A percentile compares a stretch with the other conserved stretches of the same genome.
Conservation (phyloP, 1,140 invertebrate genomes). For the Hylaeus volcanicus region DNA sequence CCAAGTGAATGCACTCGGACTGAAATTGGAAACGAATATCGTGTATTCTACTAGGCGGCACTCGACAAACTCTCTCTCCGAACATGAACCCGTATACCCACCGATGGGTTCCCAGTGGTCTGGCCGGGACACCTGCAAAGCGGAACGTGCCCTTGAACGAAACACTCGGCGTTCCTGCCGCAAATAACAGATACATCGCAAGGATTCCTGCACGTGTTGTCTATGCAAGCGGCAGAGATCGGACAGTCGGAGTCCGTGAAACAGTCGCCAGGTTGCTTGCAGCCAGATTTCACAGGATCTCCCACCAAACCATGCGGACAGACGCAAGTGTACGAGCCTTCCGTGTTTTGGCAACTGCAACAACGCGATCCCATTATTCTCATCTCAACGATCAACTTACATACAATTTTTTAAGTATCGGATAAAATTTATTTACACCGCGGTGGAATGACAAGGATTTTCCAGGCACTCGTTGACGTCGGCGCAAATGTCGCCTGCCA, state of each 20-base stretch:
- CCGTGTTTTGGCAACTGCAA: constrained; percentile 86
- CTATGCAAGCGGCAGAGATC: constrained; percentile 87
- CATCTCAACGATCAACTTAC: too few relatives aligned
- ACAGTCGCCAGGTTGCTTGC: constrained; percentile 90
- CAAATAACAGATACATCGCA: constrained; percentile 86
- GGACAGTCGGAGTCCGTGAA: constrained; percentile 90
- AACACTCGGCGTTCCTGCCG: constrained; percentile 88
- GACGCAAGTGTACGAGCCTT: constrained; percentile 87
- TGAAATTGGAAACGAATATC: constrained; percentile 45
- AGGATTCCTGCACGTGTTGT: constrained; percentile 90
- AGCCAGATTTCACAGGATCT: constrained; percentile 85
- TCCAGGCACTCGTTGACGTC: constrained; percentile 91
- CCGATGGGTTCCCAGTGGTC: constrained; percentile 88
- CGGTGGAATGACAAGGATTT: constrained; percentile 89
- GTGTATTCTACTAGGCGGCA: background rate
- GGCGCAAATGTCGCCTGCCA: constrained; percentile 85
- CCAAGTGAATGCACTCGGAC: constrained; percentile 85
- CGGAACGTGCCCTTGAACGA: constrained; percentile 84
- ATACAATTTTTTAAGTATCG: background rate
- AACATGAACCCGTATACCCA: constrained; percentile 28
- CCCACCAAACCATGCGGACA: constrained; percentile 91
- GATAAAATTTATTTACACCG: constrained; percentile 79
- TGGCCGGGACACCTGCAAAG: constrained; percentile 88
- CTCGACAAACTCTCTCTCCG: too few relatives aligned
- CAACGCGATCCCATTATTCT: constrained; percentile 4